Base-by-base conservation (phyloP, 2,888 invertebrate species). In the Mycalesis mineus region DNA sequence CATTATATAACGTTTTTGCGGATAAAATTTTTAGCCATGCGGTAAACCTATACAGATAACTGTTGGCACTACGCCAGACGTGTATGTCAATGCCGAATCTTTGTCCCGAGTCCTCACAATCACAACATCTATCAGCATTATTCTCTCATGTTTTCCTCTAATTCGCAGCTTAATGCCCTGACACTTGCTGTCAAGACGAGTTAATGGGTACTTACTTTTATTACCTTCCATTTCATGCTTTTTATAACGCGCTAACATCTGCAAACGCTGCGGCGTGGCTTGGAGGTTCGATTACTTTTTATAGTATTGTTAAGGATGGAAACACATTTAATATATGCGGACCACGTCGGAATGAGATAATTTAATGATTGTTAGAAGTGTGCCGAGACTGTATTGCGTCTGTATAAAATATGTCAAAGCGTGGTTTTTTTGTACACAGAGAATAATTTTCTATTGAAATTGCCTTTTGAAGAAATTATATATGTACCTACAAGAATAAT, bases 31-130 rank as follows among this genome's bases (percentile, higher is more conserved):
- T 48, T 53, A 56, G 36, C 45, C 40, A 41, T 57, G 55, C 50
- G 57, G 57, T 57, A 60, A 64, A 49, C 63, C 52, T 56, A 64
- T 55, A 58, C 64, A 65, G 53, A 61, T 63, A 62, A 61, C 29
- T 55, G 61, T 56, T 66, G 68, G 66, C 63, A 57, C n/a, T 33
- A 15, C 15, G 64, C 64, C 65, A 65, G 60, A 50, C 61, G 60
- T 70, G 65, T 74, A 78, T 77, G 79, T 79, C 77, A 75, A 77
- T 72, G 73, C 68, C 66, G 64, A 67, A 70, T 74, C 69, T 75
- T 33, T 70, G 68, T 73, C 61, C 60, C 60, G 50, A 57, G 63
- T 54, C 60, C 57, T 60, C 57, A 51, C 55, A 63, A 65, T 62
- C 61, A 66, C 61, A 77, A 75, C 71, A 66, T 66, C 66, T 73